Evolutionary conservation across 2,797 vertebrate species (phyloP).

Genomic region (Aphelocoma californica): DNA sequence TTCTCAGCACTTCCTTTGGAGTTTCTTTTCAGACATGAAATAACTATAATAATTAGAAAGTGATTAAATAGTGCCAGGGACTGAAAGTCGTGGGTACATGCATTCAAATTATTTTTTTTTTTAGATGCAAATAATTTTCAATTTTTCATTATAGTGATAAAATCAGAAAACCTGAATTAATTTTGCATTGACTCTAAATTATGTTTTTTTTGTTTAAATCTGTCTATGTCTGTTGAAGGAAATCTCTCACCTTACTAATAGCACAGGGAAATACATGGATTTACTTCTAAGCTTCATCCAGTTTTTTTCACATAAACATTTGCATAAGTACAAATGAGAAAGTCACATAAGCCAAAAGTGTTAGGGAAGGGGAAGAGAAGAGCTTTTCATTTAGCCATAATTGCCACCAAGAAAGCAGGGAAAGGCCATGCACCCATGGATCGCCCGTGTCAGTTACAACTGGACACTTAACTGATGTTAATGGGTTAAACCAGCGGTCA

Average conservation of each 20-base stretch:
- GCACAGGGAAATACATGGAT: neutral
- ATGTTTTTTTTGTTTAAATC: neutral
- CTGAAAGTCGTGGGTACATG: neutral
- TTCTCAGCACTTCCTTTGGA: neutral
- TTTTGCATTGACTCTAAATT: neutral
- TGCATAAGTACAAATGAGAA: neutral
- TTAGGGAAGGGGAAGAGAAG: neutral
- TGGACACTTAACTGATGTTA: conserved; percentile 15
- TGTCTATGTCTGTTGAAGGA: neutral
- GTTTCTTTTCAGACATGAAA: neutral
- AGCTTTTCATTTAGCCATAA: neutral
- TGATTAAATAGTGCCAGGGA: neutral
- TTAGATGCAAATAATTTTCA: neutral
- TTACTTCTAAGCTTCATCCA: neutral
- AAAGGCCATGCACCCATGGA: rapidly evolving
- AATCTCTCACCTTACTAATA: neutral
- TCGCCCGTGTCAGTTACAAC: neutral
- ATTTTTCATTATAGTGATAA: neutral
- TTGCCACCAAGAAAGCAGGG: neutral
- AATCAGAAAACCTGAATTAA: neutral
- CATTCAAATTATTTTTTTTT: neutral
- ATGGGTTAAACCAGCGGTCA: neutral
- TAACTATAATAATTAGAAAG: neutral
- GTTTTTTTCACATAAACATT: neutral
- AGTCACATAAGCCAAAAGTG: neutral